Conservation (phyloP, 2,113 vertebrate genomes). For the Nannobrachium achirus region DNA sequence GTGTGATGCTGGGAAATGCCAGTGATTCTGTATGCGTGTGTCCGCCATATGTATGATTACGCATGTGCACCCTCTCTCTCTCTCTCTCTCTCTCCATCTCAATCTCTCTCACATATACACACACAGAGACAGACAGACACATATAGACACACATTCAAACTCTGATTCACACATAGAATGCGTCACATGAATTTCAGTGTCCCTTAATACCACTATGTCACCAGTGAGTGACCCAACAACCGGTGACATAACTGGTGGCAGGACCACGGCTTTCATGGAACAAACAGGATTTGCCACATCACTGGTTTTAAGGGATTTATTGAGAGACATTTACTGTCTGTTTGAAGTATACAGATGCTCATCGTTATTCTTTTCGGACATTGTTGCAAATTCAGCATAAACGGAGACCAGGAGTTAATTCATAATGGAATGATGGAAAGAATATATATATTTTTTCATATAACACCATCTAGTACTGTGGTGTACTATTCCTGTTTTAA, state of each 20-base stretch:
- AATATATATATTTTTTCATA: no score
- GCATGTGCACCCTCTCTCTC: slow-evolving; percentile 31
- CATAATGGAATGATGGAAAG: no score
- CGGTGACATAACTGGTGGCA: slow-evolving; percentile 27
- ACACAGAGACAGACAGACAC: slow-evolving; percentile 26
- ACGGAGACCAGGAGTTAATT: not conserved
- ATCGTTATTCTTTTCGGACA: not conserved
- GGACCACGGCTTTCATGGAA: not conserved
- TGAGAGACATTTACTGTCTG: no score
- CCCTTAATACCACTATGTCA: no score
- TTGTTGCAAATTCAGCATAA: not conserved
- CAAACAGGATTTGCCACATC: slow-evolving; percentile 8
- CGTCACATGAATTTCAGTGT: slow-evolving; percentile 40
- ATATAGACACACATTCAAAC: slow-evolving; percentile 6
- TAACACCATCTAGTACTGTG: no score
- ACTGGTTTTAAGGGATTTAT: not conserved
- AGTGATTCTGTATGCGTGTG: slow-evolving; percentile 51
- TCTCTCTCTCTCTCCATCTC: slow-evolving; percentile 28
- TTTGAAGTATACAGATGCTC: no score
- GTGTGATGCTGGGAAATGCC: slow-evolving; percentile 50
- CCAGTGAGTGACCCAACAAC: no score
- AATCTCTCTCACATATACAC: slow-evolving; percentile 7
- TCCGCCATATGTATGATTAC: slow-evolving; percentile 56
- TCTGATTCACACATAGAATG: slow-evolving; percentile 16
- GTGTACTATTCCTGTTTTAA: no score